phyloP scores from a whole-genome alignment of 1,140 invertebrate species.

The Platorchestia sp. region DNA sequence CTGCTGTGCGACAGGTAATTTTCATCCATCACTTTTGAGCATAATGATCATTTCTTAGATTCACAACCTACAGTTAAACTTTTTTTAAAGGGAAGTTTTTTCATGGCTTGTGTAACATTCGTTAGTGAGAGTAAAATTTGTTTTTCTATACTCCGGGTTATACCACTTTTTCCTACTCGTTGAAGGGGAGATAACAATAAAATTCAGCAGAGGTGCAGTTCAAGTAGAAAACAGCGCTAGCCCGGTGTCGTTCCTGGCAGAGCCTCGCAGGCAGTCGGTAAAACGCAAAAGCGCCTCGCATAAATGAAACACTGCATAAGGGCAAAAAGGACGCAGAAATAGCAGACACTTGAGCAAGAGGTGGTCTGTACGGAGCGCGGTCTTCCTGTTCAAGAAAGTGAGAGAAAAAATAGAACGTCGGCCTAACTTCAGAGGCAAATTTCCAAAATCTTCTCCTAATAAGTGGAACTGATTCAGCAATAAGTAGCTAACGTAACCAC shows the following conservation, averaged over 20 bases:
- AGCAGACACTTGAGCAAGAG: background rate
- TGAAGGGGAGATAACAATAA: too few relatives aligned
- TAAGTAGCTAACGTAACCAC: background rate
- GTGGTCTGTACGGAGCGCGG: background rate
- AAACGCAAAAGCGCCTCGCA: background rate
- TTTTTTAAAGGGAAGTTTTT: too few relatives aligned
- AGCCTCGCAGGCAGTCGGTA: background rate
- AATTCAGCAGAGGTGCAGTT: too few relatives aligned
- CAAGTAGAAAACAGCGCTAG: too few relatives aligned
- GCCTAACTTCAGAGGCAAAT: background rate
- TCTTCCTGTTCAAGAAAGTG: background rate
- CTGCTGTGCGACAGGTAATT: background rate
- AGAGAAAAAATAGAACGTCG: background rate
- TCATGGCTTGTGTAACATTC: too few relatives aligned
- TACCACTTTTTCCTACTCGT: too few relatives aligned
- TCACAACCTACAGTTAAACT: too few relatives aligned
- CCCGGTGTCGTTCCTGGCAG: too few relatives aligned
- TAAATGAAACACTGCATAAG: background rate
- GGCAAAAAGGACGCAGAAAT: background rate
- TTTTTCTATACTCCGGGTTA: too few relatives aligned
- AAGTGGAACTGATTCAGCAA: background rate
- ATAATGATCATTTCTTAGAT: background rate
- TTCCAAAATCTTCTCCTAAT: background rate
- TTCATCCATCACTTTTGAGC: background rate
- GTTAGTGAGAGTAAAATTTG: too few relatives aligned